Conservation (phyloP, 2,797 vertebrate genomes). For the Sternotherus odoratus region DNA sequence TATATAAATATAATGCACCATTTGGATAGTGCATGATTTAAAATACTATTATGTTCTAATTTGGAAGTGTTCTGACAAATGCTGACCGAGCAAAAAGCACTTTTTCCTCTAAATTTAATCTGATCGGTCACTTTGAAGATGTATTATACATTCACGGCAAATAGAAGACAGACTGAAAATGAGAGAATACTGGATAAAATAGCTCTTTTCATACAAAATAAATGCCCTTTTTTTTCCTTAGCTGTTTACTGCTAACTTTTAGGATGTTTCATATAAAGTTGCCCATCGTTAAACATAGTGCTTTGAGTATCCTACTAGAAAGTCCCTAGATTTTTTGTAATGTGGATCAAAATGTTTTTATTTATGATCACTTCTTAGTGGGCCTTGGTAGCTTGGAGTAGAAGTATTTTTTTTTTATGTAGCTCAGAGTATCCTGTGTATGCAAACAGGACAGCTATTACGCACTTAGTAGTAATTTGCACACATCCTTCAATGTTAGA, state of each 20-base stretch:
- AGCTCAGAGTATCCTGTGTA: neutral
- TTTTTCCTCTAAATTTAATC: slow-evolving; percentile 57
- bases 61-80: slow-evolving; percentile 38
- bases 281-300: slow-evolving; percentile 4
- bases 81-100: slow-evolving; percentile 49
- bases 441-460: neutral
- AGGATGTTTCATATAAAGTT: neutral
- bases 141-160: slow-evolving; percentile 7
- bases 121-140: slow-evolving; percentile 20
- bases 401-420: neutral
- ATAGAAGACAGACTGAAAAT: neutral
- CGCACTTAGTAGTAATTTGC: neutral
- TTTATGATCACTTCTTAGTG: slow-evolving; percentile 50
- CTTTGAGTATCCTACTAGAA: neutral
- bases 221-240: neutral
- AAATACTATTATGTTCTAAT: slow-evolving; percentile 34
- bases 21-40: slow-evolving; percentile 62
- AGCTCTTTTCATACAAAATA: slow-evolving; percentile 10
- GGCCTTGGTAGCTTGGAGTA: neutral
- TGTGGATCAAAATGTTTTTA: slow-evolving; percentile 49
- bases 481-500: accelerated
- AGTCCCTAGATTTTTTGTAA: slow-evolving; percentile 4
- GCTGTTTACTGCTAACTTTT: slow-evolving; percentile 29
- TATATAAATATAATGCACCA: slow-evolving; percentile 17
- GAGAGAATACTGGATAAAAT: neutral